Conservation (phyloP, 2,888 invertebrate genomes). For the Plusia festucae region DNA sequence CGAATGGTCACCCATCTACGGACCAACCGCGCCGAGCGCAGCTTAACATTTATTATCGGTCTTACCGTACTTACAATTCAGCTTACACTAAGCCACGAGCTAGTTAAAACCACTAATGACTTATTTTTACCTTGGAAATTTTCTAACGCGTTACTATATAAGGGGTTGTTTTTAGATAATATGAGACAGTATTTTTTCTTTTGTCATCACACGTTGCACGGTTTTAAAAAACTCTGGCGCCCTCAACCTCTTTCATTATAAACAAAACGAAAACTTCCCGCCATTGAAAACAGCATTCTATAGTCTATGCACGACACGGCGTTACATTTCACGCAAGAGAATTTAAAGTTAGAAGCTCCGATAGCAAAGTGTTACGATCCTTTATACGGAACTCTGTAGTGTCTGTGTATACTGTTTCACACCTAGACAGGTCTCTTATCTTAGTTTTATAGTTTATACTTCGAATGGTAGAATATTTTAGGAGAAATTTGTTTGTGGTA, state of each 20-base stretch:
- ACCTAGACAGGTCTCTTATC: slow-evolving; percentile 44
- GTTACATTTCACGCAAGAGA: slow-evolving; percentile 44
- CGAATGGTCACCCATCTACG: too few relatives aligned
- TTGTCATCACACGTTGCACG: too few relatives aligned
- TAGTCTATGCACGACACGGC: slow-evolving; percentile 38
- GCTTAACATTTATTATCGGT: too few relatives aligned
- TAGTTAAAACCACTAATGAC: too few relatives aligned
- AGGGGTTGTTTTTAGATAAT: too few relatives aligned
- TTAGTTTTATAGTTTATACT: slow-evolving; percentile 35
- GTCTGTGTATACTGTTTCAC: slow-evolving; percentile 38
- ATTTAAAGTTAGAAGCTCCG: slow-evolving; percentile 50
- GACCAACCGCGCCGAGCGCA: too few relatives aligned
- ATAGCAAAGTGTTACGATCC: slow-evolving; percentile 51
- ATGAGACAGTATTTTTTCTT: too few relatives aligned
- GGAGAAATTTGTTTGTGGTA: slow-evolving; percentile 19
- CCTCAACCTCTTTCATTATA: slow-evolving; percentile 4
- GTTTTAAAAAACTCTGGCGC: not conserved
- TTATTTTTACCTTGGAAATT: too few relatives aligned
- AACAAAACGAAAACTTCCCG: slow-evolving; percentile 37
- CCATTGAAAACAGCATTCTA: slow-evolving; percentile 35
- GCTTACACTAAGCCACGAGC: too few relatives aligned
- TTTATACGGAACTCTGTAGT: slow-evolving; percentile 52
- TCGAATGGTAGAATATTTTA: slow-evolving; percentile 40
- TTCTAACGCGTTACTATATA: too few relatives aligned
- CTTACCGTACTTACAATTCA: too few relatives aligned